Evolutionary conservation across 2,888 invertebrate genomes (phyloP), one percentile per base, ranked within the genome.

Genomic region (Rhopalosiphum nymphaeae): DNA sequence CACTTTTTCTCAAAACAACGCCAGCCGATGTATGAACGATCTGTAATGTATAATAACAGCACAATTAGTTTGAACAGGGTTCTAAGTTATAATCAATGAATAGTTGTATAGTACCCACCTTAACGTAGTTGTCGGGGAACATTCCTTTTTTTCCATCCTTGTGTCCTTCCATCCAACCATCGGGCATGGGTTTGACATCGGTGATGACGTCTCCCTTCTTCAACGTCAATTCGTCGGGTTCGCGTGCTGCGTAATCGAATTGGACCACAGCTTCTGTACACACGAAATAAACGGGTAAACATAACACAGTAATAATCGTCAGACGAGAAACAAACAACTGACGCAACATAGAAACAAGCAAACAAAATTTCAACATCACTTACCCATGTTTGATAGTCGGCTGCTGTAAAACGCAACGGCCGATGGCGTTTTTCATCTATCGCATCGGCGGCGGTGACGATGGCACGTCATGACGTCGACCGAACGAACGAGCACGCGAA

Each of bases 161-260:
- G 96, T 98, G 98, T 90, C 99, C 99, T 96, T 98, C 98, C 99
- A 99, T 99, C 99, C 99, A 99, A 95, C 99, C 99, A 95, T 98
- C 98, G 96, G 99, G 99, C 94, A 98, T 98, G 91, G 98, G 97
- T 93, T 97, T 98, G 94, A 99, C 96, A 93, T 99, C 96, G 46
- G 97, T 97, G 95, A 99, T 97, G 25, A 98, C 96, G 95, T 99
- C 98, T 56, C 98, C 99, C 96, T 98, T 98, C 53, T 97, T 97
- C 94, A 99, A 96, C n/a, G 97, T 97, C 95, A 99, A 96, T 96
- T 99, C 99, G 96, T 99, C 99, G 2, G 97, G 96, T 96, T 98
- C 98, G 95, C 98, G 97, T 93, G 98, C 98, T 95, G 97, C 97
- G 96, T 98, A 98, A 95, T 98, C 97, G 96, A 97, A 98, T 96